phyloP scores from a whole-genome alignment of 2,797 vertebrate genomes.

The Brachyrhaphis roseni region DNA sequence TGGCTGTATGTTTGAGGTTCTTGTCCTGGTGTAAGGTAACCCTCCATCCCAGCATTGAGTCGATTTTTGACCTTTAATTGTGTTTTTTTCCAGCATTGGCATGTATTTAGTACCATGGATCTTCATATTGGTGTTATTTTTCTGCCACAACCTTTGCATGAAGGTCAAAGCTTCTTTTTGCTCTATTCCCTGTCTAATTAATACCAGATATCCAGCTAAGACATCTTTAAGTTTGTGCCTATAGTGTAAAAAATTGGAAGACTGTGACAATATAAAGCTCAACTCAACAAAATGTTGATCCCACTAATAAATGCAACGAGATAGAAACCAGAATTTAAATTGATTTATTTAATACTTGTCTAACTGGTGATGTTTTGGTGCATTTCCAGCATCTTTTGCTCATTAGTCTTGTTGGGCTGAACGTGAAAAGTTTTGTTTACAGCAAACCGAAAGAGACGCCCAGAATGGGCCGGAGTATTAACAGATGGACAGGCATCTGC shows the following conservation, averaged over 20 bases:
- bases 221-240: neutral
- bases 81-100: neutral
- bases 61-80: neutral
- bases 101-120: neutral
- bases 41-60: neutral
- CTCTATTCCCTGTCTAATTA: neutral
- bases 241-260: neutral
- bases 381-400: neutral
- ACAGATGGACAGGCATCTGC: constrained; percentile 66
- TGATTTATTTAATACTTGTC: neutral
- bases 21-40: neutral
- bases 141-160: neutral
- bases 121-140: neutral
- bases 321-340: neutral
- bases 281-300: neutral
- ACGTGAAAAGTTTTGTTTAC: constrained; percentile 36
- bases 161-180: neutral
- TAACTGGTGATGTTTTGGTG: neutral
- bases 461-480: constrained; percentile 32
- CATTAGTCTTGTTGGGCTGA: constrained; percentile 10
- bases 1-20: neutral
- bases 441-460: constrained; percentile 49
- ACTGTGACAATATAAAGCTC: neutral
- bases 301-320: neutral
- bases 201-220: neutral